Percentiles rank a stretch among this genome's conserved stretches.
These are phyloP conservation scores for Phylloscopus collybita DNA, from an alignment of 2,797 vertebrate species.

Conservation along the genomic window DNA sequence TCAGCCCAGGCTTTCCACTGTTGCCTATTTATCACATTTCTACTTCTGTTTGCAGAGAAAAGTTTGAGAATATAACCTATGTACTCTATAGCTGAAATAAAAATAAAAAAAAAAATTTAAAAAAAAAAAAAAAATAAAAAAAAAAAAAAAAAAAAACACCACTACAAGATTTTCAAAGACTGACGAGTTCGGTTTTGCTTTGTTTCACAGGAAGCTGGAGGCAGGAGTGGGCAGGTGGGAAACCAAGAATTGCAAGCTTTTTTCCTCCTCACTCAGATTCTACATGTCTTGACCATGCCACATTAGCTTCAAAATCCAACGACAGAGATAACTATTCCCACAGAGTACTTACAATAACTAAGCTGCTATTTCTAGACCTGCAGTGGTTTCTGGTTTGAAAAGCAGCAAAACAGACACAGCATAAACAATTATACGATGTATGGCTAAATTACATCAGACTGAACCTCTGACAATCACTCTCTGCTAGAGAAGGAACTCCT, in stretches of 20 bases:
- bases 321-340: neutral
- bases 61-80: neutral
- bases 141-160: neutral
- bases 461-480: neutral
- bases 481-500: neutral
- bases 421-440: neutral
- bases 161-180: neutral
- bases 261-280: neutral
- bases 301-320: neutral
- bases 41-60: neutral
- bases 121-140: neutral
- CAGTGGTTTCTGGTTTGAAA: neutral
- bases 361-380: neutral
- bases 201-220: neutral
- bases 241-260: neutral
- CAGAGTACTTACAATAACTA: neutral
- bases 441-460: neutral
- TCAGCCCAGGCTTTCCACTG: neutral
- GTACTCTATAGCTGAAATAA: neutral
- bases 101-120: neutral
- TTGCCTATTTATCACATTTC: neutral
- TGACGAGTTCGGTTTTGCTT: neutral
- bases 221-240: rapidly evolving
- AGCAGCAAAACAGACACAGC: neutral
- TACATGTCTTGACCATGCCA: neutral